phyloP scores from a whole-genome alignment of 2,888 invertebrate genomes.

The Hirtodrosophila duncani region DNA sequence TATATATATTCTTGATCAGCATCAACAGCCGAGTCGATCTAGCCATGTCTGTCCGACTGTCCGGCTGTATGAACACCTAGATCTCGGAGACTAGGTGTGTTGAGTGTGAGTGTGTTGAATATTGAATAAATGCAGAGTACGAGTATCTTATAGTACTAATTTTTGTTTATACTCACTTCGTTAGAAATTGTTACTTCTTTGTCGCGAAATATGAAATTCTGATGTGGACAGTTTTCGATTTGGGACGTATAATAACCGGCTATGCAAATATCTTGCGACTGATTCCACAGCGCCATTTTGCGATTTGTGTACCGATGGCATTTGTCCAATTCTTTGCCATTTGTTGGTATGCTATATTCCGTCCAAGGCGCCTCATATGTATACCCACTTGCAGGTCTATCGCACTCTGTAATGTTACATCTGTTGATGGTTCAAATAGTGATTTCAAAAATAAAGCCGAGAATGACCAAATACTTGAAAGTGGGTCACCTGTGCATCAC shows the following conservation, averaged over 20 bases:
- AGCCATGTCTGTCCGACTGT: too few species aligned
- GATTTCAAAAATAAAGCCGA: conserved; percentile 7
- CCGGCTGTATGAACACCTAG: too few species aligned
- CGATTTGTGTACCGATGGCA: conserved; percentile 78
- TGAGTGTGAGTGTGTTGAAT: too few species aligned
- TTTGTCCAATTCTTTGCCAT: conserved; percentile 76
- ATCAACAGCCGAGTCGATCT: too few species aligned
- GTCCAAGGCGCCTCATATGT: conserved; percentile 79
- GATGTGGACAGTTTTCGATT: conserved; percentile 79
- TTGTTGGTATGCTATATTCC: conserved; percentile 76
- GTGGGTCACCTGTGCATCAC: conserved; percentile 85
- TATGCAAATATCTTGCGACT: conserved; percentile 72
- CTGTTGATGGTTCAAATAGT: conserved; percentile 53
- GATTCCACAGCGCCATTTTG: conserved; percentile 37
- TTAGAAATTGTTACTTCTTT: conserved; percentile 82
- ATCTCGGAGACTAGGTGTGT: too few species aligned
- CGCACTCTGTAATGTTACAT: conserved; percentile 78
- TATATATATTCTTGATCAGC: too few species aligned
- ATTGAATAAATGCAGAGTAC: too few species aligned
- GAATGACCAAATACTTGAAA: not conserved
- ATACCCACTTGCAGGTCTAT: conserved; percentile 57
- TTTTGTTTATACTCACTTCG: conserved; percentile 80
- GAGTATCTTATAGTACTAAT: too few species aligned
- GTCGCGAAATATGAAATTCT: conserved; percentile 81
- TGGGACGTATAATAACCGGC: conserved; percentile 75